Evolutionary conservation across 2,113 vertebrate genomes (phyloP).

Genomic region (Oncorhynchus tshawytscha): DNA sequence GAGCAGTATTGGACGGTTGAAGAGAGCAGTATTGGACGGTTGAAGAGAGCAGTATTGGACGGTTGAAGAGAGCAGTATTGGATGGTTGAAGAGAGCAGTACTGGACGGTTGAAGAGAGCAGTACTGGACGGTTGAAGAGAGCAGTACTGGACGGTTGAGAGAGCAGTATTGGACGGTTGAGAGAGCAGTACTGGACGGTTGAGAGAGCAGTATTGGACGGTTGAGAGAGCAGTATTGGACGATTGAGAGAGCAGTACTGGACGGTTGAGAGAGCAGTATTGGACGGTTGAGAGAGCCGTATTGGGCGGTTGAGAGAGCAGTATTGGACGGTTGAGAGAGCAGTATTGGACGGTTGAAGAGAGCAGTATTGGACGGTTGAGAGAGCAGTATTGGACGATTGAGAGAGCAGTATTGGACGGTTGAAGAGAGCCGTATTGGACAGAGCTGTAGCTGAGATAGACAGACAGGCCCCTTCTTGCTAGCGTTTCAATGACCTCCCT

Average conservation of each 20-base stretch:
- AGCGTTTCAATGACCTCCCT: conserved; percentile 53
- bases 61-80: too few relatives aligned
- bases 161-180: too few relatives aligned
- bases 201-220: conserved; percentile 36
- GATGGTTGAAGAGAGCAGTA: too few relatives aligned
- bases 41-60: too few relatives aligned
- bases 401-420: background rate
- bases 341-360: too few relatives aligned
- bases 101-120: too few relatives aligned
- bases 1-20: conserved; percentile 31
- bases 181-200: too few relatives aligned
- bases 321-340: conserved; percentile 50
- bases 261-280: conserved; percentile 44
- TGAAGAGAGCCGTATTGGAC: conserved; percentile 30
- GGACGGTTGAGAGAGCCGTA: conserved; percentile 30
- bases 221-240: conserved; percentile 38
- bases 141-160: too few relatives aligned
- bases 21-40: too few relatives aligned
- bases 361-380: conserved; percentile 34
- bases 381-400: conserved; percentile 52
- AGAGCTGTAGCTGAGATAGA: conserved; percentile 63
- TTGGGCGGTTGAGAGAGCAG: too few relatives aligned
- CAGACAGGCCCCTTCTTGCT: conserved; percentile 65
- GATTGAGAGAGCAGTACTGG: too few relatives aligned
- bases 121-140: too few relatives aligned